phyloP scores from a whole-genome alignment of 2,888 invertebrate genomes.

The Epinotia nisella region DNA sequence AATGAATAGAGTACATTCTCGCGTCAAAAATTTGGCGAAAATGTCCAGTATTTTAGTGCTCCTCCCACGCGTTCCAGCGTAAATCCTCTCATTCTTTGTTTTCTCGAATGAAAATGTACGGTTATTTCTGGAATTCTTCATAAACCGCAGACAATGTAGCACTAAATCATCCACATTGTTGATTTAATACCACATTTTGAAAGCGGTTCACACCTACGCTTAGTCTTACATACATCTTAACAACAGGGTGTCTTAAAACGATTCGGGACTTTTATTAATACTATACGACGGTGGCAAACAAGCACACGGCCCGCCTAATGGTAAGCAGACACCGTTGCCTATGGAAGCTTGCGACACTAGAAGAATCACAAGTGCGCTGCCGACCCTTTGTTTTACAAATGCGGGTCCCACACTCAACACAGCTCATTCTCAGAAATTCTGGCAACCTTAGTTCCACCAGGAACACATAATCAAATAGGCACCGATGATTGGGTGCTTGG shows the following conservation, averaged over 20 bases:
- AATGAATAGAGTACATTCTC: slow-evolving; percentile 10
- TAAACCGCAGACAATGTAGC: slow-evolving; percentile 8
- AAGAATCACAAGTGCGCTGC: no score
- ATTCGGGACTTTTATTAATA: no score
- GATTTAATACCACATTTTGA: not conserved
- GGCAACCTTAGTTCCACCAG: no score
- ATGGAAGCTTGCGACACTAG: no score
- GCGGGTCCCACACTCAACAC: no score
- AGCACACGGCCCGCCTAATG: no score
- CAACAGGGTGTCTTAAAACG: not conserved
- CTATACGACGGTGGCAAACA: no score
- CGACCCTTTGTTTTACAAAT: no score
- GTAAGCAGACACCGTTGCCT: no score
- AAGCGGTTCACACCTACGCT: not conserved
- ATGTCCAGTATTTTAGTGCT: slow-evolving; percentile 4
- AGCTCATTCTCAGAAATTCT: no score
- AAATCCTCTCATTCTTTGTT: slow-evolving; percentile 21
- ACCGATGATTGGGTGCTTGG: no score
- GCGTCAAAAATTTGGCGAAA: not conserved
- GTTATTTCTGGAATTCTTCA: slow-evolving; percentile 23
- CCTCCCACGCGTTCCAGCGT: slow-evolving; percentile 22
- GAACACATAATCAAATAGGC: no score
- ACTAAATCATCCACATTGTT: slow-evolving; percentile 5
- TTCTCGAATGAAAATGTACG: slow-evolving; percentile 26
- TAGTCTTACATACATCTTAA: not conserved